Evolutionary conservation across 2,888 invertebrate genomes (phyloP), one percentile per base, ranked within the genome.

Genomic region (Entomobrya proxima): DNA sequence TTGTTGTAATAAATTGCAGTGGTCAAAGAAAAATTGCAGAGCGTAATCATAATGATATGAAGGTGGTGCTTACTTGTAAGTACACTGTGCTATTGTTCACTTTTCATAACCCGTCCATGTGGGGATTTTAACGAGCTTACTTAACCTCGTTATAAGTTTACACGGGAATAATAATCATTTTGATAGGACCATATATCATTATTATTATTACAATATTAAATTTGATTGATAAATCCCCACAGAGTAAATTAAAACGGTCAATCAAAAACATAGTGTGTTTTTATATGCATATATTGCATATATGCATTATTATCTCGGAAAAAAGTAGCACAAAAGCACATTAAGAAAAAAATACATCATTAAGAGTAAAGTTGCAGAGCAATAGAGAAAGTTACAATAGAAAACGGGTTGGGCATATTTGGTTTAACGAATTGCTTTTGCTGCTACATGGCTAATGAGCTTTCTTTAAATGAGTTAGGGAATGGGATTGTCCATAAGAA

Each of bases 211-310:
- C 24, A 40, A 67, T 13, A 47, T 47, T 67, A 18, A 67, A 40
- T 35, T 67, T 67, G 67, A 67, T 67, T 67, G 76, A 82, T 82
- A 82, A 82, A 81, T 80, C 27, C 58, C 30, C 30, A 40, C n/a
- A 11, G 40, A 55, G 47, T 78, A 84, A 84, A 84, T 84, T 84
- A 84, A 84, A 78, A 78, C 84, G 78, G 78, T 61, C 84, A 78
- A 84, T 84, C 78, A 78, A 64, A 76, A 83, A 69, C 27, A n/a
- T n/a, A n/a, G n/a, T n/a, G n/a, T n/a, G n/a, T n/a, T n/a, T n/a
- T n/a, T n/a, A n/a, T n/a, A n/a, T n/a, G n/a, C n/a, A n/a, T n/a
- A n/a, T n/a, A n/a, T n/a, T n/a, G n/a, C 24, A 30, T 47, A 40
- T 40, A 40, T 32, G 18, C 13, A 3, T 18, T 32, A 32, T 52